Evolutionary conservation across 2,113 vertebrate genomes (phyloP).

Genomic region (Nycticebus coucang): DNA sequence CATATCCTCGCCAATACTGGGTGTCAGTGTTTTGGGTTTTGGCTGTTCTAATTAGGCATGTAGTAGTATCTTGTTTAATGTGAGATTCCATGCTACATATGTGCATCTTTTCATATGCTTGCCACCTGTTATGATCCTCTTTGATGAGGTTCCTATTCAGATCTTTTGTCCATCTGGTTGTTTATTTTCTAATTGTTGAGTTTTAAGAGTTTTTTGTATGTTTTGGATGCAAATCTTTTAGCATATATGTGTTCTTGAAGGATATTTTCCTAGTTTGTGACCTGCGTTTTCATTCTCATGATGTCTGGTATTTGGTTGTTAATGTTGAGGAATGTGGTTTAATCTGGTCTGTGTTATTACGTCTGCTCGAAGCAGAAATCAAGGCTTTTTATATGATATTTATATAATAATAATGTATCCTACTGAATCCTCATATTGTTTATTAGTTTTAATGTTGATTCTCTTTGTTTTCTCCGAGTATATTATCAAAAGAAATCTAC

Average conservation of each 20-base stretch:
- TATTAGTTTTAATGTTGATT: background rate
- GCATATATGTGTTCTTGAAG: background rate
- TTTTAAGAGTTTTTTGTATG: constrained; percentile 10
- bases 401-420: background rate
- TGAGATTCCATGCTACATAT: background rate
- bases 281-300: background rate
- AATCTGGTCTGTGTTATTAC: background rate
- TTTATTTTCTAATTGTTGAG: background rate
- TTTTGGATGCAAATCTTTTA: background rate
- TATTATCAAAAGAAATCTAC: background rate
- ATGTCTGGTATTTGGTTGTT: background rate
- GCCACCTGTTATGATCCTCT: background rate
- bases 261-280: background rate
- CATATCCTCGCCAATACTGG: background rate
- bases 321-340: background rate
- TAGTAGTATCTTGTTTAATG: background rate
- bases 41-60: background rate
- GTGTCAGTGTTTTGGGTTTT: background rate
- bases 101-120: background rate
- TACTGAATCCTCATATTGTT: background rate
- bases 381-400: background rate
- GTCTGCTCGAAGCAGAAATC: background rate
- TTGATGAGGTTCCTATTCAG: background rate
- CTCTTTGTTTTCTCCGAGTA: background rate
- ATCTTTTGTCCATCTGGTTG: background rate